Base-by-base conservation (phyloP, 2,888 invertebrate species). In the Leucozona laternaria region DNA sequence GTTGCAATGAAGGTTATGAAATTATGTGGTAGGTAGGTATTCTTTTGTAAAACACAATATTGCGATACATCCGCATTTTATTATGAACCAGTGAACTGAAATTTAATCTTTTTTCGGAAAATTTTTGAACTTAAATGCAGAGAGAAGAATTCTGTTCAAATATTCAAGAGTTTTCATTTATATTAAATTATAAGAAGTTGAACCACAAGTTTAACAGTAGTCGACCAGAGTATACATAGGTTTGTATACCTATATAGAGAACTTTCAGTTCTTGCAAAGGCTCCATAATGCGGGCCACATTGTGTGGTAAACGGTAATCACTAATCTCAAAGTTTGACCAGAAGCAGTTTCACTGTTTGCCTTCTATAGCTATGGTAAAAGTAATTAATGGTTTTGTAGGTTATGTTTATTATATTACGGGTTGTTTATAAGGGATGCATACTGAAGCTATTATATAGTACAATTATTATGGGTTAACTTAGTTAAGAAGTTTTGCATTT, bases 291-390 rank as follows among this genome's bases (percentile, higher is more conserved):
- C 15, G 40, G 60, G 40, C 37, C 13, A 37, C 3, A 60, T 40
- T 60, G 60, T 60, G 37, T 20, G 60, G 37, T 22, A 37, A 22
- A 20, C 1, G 37, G 60, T 22, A 15, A 40, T 22, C 13, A 25
- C 22, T 22, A 15, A 40, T 15, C 13, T n/a, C 40, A 60, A 60
- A 60, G 40, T 60, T 60, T 60, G 60, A 40, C 60, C 60, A 40
- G 15, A 40, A 40, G 13, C 7, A 22, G 15, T 40, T 60, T 22
- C 25, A 31, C 7, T 37, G 3, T 57, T 57, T 17, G 17, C 10
- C 11, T 7, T 3, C 28, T 28, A 28, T 11, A 17, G 0, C n/a
- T 6, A 17, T 58, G 13, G 37, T 34, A 1, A 40, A 37, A 60
- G 60, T 60, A 60, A 60, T 37, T 60, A 40, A 40, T 58, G 34